Percentiles rank a stretch among this genome's conserved stretches.
Conservation (phyloP, 2,113 vertebrate genomes). For the Mustelus asterias region DNA sequence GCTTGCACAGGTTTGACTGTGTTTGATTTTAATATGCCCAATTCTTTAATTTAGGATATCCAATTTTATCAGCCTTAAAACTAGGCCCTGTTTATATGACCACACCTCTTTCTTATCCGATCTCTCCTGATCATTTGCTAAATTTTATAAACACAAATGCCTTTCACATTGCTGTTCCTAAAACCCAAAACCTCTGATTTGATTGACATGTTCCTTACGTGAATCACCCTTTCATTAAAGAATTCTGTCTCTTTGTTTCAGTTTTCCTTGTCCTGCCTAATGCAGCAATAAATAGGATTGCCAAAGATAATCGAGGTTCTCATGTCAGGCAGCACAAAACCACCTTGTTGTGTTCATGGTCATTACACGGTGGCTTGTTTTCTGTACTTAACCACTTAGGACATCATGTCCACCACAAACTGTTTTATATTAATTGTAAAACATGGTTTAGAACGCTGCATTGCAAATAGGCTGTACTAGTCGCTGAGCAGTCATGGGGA, state of each 20-base stretch:
- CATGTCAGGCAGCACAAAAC: not conserved
- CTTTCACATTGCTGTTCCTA: not conserved
- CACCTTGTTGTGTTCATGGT: not conserved
- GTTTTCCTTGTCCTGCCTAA: not conserved
- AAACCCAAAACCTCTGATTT: not conserved
- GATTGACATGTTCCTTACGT: not conserved
- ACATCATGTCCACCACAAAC: not conserved
- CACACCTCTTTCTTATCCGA: not conserved
- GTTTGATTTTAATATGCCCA: too few species aligned
- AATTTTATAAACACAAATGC: not conserved
- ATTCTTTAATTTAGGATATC: too few species aligned
- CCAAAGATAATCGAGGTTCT: not conserved
- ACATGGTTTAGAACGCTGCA: not conserved
- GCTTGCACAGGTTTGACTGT: too few species aligned
- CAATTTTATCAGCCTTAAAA: too few species aligned
- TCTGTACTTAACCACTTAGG: not conserved
- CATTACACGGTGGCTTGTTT: not conserved
- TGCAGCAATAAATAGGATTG: not conserved
- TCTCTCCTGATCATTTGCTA: not conserved
- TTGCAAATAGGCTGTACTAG: not conserved
- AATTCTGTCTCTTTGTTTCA: not conserved
- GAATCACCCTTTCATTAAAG: not conserved
- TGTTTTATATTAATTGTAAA: not conserved
- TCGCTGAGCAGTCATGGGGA: not conserved
- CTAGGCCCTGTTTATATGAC: too few species aligned